A percentile compares a stretch with the other conserved stretches of the same genome.
Conservation (phyloP, 2,113 vertebrate genomes). For the Eulemur macaco region DNA sequence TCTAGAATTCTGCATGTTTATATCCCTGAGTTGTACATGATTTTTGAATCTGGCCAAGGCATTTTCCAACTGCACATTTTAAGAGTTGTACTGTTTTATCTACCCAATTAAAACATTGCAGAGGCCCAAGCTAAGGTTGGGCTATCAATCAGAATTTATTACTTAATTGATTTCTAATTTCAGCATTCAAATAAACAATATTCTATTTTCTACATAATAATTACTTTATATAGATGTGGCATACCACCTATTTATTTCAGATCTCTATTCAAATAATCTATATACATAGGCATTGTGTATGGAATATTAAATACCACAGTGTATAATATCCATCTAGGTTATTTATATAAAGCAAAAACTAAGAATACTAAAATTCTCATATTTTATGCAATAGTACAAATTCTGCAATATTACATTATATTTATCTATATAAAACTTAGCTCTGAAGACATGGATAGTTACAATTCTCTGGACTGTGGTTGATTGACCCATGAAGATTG, state of each 20-base stretch:
- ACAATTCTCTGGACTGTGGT: conserved; percentile 1
- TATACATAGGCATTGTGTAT: background rate
- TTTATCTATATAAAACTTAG: conserved; percentile 48
- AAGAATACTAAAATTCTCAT: background rate
- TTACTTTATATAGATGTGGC: background rate
- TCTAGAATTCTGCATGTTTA: background rate
- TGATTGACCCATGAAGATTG: conserved; percentile 46
- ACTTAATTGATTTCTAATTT: conserved; percentile 48
- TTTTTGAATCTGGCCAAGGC: conserved; percentile 28
- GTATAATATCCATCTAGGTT: background rate
- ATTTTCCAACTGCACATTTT: conserved; percentile 15
- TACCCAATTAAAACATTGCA: background rate
- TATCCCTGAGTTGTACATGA: background rate
- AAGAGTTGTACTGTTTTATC: conserved; percentile 11
- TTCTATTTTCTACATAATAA: conserved; percentile 40
- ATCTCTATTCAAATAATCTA: background rate
- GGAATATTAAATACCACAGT: background rate
- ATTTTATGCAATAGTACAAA: conserved; percentile 34
- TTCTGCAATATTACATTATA: background rate
- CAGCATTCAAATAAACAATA: background rate
- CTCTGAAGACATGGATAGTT: background rate
- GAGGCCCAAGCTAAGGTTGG: background rate
- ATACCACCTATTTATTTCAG: conserved; percentile 13
- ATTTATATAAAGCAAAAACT: background rate
- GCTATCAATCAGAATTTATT: conserved; percentile 45